Evolutionary conservation across 1,140 invertebrate genomes (phyloP), one percentile per base, ranked within the genome.

Genomic region (Aphaenogaster rudis): DNA sequence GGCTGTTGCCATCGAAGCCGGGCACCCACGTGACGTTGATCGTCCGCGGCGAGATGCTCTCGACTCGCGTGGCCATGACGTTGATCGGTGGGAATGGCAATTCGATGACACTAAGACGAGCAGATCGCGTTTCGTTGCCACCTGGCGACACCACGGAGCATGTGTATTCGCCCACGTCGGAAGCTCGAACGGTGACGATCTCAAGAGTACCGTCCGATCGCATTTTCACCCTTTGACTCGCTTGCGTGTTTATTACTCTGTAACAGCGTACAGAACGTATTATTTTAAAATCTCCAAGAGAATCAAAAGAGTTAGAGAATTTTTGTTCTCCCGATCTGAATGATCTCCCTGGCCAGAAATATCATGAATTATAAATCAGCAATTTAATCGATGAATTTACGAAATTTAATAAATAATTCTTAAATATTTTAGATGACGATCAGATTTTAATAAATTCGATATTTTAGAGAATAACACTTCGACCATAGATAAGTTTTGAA

Each of bases 1-100:
- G 98, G 94, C 98, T 99, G 94, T 99, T 99, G 59, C 99, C 99
- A 96, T 99, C 98, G 95, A 99, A 99, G 13, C 98, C 98, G 0
- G 98, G 97, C 9, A 98, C 97, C 99, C 99, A 99, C 15, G 97
- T 97, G 0, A 99, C 97, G 94, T 99, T 99, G 52, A 99, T 98
- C 15, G 97, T 94, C 28, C 66, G 96, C 91, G 39, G 96, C 90
- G 87, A 96, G 93, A 93, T 97, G 93, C 52, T 84, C 45, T 96
- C 95, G 6, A 98, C 90, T 17, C 98, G 96, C 66, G 96, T 94
- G 1, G 98, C 99, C 89, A 96, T 96, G 1, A 99, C 98, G 92
- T 98, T 98, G 45, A 97, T 98, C 0, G 99, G 99, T 33, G 98
- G 97, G 93, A 98, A 98, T 0, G 99, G 99, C 78, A 99, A 95